These are phyloP conservation scores for Loris lydekkerianus DNA, from an alignment of 2,797 vertebrate genomes.

Conservation along the genomic window DNA sequence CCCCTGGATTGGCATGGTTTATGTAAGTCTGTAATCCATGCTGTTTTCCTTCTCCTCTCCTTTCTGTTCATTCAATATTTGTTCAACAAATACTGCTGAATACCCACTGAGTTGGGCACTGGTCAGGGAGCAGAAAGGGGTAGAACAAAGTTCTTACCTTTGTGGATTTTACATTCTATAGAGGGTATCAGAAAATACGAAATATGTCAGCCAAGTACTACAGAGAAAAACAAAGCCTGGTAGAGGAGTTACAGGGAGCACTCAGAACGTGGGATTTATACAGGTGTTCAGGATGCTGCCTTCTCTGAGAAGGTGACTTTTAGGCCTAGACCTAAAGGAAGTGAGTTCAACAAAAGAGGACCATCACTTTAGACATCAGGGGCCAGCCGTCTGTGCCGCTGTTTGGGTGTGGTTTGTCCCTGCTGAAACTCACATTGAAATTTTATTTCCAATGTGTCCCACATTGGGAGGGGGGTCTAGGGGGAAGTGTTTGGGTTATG, in stretches of 20 bases:
- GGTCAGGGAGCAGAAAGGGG: not conserved
- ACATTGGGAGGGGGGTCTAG: not conserved
- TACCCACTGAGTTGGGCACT: not conserved
- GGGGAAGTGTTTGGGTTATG: not conserved
- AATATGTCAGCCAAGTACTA: not conserved
- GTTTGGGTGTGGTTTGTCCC: not conserved
- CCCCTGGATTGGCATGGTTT: not conserved
- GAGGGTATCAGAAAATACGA: not conserved
- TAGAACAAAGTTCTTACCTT: not conserved
- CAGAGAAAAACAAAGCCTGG: not conserved
- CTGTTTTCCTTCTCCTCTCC: not conserved
- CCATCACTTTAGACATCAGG: not conserved
- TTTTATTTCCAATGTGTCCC: not conserved
- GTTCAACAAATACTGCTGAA: not conserved
- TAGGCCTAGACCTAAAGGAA: not conserved
- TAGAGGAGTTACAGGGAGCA: no score
- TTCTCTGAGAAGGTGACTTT: not conserved
- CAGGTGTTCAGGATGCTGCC: not conserved
- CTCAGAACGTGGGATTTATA: not conserved
- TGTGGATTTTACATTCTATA: not conserved
- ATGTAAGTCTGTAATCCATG: not conserved
- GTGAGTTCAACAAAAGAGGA: not conserved
- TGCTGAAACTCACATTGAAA: not conserved
- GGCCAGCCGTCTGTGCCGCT: not conserved
- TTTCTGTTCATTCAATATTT: conserved; percentile 21